Percentiles rank a stretch among this genome's conserved stretches.
These are phyloP conservation scores for Etia nguti DNA, from an alignment of 2,113 vertebrate species.

Conservation along the genomic window DNA sequence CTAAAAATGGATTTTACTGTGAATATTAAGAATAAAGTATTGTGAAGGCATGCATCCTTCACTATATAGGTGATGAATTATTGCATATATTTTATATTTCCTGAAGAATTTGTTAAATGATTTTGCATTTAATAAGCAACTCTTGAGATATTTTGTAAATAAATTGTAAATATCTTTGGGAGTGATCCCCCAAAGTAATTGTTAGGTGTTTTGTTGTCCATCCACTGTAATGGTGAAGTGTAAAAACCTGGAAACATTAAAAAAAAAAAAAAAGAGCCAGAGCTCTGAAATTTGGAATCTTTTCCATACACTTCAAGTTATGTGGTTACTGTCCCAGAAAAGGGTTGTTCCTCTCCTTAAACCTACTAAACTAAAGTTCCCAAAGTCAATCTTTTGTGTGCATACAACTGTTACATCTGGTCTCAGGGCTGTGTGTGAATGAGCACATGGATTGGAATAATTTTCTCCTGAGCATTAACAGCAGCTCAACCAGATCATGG, in stretches of 20 bases:
- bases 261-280: neutral
- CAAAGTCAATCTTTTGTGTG: neutral
- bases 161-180: neutral
- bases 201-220: neutral
- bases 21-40: neutral
- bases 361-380: neutral
- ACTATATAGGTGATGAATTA: neutral
- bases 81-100: neutral
- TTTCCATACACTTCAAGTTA: neutral
- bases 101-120: neutral
- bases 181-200: neutral
- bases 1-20: neutral
- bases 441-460: neutral
- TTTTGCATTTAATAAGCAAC: neutral
- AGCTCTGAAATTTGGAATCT: neutral
- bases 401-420: neutral
- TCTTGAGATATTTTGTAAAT: neutral
- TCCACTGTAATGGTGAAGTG: neutral
- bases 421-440: neutral
- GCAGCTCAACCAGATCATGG: conserved; percentile 19
- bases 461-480: neutral
- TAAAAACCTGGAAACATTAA: neutral
- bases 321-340: neutral
- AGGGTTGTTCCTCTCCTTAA: neutral
- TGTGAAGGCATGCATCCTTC: neutral